Percentiles rank a stretch among this genome's conserved stretches.
Evolutionary conservation across 1,140 invertebrate species (phyloP).

Genomic region (Brachionus rubens): DNA sequence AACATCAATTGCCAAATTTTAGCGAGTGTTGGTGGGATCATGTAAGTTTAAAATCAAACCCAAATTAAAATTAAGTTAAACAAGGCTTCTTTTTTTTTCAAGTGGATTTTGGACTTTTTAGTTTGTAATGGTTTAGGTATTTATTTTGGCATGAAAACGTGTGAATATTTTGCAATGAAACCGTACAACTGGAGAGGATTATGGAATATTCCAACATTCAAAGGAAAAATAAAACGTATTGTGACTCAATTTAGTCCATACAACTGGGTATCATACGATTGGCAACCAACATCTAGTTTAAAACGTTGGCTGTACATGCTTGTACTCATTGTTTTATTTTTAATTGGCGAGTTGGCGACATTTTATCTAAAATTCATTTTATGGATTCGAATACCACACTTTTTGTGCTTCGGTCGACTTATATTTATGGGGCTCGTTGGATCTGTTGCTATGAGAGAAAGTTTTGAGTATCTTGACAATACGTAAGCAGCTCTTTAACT

Average conservation of each 20-base stretch:
- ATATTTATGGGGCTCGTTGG: constrained; percentile 65
- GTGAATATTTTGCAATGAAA: constrained; percentile 65
- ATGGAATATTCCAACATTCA: constrained; percentile 65
- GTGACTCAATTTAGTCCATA: constrained; percentile 66
- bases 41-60: constrained; percentile 56
- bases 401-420: constrained; percentile 63
- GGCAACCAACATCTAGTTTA: constrained; percentile 64
- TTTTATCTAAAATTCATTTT: constrained; percentile 68
- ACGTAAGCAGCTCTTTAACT: no score
- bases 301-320: constrained; percentile 64
- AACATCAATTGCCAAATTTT: constrained; percentile 68
- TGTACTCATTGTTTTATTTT: constrained; percentile 60
- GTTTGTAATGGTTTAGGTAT: constrained; percentile 67
- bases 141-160: constrained; percentile 64
- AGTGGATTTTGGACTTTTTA: constrained; percentile 66
- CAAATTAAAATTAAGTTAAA: neutral
- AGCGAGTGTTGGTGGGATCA: constrained; percentile 70
- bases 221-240: constrained; percentile 64
- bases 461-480: constrained; percentile 65
- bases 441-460: constrained; percentile 64
- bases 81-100: constrained; percentile 52
- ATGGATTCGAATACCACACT: constrained; percentile 66
- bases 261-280: constrained; percentile 67
- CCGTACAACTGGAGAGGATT: constrained; percentile 67
- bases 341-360: constrained; percentile 66